Conservation (phyloP, 92 coral and sea anemone genomes). For the Phenganax stokvisi region DNA sequence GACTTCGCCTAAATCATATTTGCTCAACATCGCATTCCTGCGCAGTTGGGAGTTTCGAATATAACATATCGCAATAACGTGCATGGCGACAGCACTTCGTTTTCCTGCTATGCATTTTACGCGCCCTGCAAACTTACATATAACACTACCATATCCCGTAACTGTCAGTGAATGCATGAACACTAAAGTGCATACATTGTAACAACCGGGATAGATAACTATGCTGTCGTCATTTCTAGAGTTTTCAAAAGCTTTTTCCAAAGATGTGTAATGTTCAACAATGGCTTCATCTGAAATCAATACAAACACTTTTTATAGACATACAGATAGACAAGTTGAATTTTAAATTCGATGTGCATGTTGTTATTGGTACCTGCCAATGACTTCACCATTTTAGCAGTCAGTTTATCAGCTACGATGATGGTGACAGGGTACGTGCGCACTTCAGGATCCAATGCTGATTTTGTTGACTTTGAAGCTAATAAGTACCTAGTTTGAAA, state of each 20-base stretch:
- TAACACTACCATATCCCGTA: slow-evolving; percentile 57
- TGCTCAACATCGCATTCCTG: neutral
- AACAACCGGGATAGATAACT: slow-evolving; percentile 67
- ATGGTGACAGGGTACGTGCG: slow-evolving; percentile 52
- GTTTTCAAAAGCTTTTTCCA: slow-evolving; percentile 55
- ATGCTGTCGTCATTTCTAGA: slow-evolving; percentile 56
- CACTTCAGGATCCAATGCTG: neutral
- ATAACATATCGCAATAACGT: too few relatives aligned
- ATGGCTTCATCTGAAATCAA: slow-evolving; percentile 59
- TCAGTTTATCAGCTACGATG: slow-evolving; percentile 66
- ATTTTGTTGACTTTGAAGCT: neutral
- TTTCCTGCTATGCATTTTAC: neutral
- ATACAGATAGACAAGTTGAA: neutral
- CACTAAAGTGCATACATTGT: slow-evolving; percentile 50
- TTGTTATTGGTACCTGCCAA: slow-evolving; percentile 56
- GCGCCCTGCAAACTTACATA: neutral
- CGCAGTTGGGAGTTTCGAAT: too few relatives aligned
- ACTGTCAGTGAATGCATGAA: slow-evolving; percentile 63
- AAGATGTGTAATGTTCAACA: slow-evolving; percentile 59
- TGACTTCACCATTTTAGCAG: slow-evolving; percentile 62
- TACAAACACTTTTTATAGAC: neutral
- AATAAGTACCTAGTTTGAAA: slow-evolving; percentile 11
- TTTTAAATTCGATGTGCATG: neutral
- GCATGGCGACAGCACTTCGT: too few relatives aligned
- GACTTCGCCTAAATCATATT: neutral